phyloP scores from a whole-genome alignment of 2,888 invertebrate genomes.

The Stegophylla sp. region DNA sequence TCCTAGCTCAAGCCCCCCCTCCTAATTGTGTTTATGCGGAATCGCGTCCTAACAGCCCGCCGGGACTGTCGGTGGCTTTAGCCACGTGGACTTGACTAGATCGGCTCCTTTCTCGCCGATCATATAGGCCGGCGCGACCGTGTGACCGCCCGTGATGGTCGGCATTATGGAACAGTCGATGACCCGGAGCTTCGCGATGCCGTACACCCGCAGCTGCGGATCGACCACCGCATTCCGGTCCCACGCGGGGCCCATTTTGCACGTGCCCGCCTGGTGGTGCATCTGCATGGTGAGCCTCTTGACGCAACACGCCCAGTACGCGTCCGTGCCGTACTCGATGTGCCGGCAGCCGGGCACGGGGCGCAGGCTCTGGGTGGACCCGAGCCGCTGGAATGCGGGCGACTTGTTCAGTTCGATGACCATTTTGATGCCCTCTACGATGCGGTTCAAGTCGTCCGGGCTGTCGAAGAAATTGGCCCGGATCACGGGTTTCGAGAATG shows the following conservation, averaged over 20 bases:
- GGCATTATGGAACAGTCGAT: slow-evolving; percentile 69
- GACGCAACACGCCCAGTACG: slow-evolving; percentile 78
- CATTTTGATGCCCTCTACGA: slow-evolving; percentile 63
- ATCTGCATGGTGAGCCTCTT: slow-evolving; percentile 75
- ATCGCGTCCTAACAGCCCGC: too few species aligned
- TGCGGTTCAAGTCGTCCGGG: slow-evolving; percentile 60
- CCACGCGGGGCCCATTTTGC: slow-evolving; percentile 62
- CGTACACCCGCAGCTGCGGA: slow-evolving; percentile 65
- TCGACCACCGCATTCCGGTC: slow-evolving; percentile 62
- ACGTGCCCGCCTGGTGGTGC: slow-evolving; percentile 70
- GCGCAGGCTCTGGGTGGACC: slow-evolving; percentile 67
- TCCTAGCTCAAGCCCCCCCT: too few species aligned
- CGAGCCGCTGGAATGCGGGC: slow-evolving; percentile 68
- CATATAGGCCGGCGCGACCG: slow-evolving; percentile 69
- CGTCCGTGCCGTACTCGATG: slow-evolving; percentile 70
- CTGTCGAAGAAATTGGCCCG: slow-evolving; percentile 61
- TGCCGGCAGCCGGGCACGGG: slow-evolving; percentile 75
- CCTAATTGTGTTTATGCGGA: too few species aligned
- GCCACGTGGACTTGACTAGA: slow-evolving; percentile 64
- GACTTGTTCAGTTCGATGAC: slow-evolving; percentile 69
- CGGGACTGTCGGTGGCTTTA: not conserved
- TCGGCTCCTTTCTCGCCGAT: slow-evolving; percentile 70
- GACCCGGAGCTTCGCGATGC: slow-evolving; percentile 66
- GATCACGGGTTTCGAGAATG: slow-evolving; percentile 61
- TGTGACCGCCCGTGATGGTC: slow-evolving; percentile 68